These are phyloP conservation scores for Heliconius melpomene DNA, from an alignment of 1,140 invertebrate genomes.

Conservation along the genomic window DNA sequence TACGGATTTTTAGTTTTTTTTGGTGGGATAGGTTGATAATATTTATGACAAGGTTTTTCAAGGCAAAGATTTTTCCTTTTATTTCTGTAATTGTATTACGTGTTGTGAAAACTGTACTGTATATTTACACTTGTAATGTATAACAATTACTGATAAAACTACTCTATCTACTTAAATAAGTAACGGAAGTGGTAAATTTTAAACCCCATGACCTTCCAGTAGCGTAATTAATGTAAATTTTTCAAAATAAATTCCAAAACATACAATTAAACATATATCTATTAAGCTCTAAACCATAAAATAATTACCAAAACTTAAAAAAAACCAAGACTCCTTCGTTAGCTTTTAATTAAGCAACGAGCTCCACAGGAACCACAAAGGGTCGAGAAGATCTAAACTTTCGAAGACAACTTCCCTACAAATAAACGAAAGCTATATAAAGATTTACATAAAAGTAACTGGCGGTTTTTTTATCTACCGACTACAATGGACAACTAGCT, in stretches of 20 bases:
- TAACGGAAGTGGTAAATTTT: no score
- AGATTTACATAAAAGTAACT: slow-evolving; percentile 51
- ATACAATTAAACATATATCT: no score
- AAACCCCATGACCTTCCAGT: background rate
- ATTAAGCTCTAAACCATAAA: background rate
- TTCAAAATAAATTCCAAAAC: background rate
- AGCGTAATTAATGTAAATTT: background rate
- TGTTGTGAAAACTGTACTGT: no score
- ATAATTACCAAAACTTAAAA: background rate
- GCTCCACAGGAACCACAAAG: slow-evolving; percentile 1
- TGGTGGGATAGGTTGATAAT: no score
- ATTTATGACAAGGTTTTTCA: no score
- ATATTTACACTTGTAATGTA: no score
- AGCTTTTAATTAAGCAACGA: slow-evolving; percentile 6
- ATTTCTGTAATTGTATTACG: no score
- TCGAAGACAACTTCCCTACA: background rate
- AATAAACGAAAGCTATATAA: slow-evolving; percentile 24
- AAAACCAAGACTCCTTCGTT: background rate
- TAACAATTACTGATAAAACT: no score
- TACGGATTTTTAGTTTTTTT: no score
- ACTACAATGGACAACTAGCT: slow-evolving; percentile 54
- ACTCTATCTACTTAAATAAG: no score
- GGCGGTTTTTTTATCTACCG: slow-evolving; percentile 51
- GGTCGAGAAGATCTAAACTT: slow-evolving; percentile 2
- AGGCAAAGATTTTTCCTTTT: no score